phyloP scores from a whole-genome alignment of 2,888 invertebrate genomes.

The Odontomyia ornata region DNA sequence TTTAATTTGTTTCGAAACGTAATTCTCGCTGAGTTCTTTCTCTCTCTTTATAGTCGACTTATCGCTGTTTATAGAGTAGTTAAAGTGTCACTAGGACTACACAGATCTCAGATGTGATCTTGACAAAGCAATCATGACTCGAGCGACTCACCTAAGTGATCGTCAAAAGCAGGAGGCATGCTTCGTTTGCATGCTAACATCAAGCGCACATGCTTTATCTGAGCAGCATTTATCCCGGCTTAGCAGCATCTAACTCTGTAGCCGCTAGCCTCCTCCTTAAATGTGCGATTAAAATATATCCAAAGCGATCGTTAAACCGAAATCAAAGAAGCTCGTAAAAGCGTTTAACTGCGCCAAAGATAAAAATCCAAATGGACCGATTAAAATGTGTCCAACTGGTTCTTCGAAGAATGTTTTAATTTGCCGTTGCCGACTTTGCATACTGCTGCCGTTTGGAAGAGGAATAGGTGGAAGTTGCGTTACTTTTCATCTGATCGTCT shows the following conservation, averaged over 20 bases:
- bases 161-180: neutral
- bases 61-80: constrained; percentile 39
- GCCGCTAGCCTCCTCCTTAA: neutral
- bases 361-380: constrained; percentile 50
- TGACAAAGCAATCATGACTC: constrained; percentile 40
- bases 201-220: neutral
- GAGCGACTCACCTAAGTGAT: constrained; percentile 13
- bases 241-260: neutral
- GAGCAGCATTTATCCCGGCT: neutral
- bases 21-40: constrained; percentile 7
- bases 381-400: constrained; percentile 49
- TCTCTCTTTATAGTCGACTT: constrained; percentile 22
- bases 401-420: constrained; percentile 49
- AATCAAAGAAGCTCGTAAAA: constrained; percentile 49
- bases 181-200: constrained; percentile 11
- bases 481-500: neutral
- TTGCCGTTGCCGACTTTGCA: constrained; percentile 19
- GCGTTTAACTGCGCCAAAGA: constrained; percentile 49
- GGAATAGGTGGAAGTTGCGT: constrained; percentile 7
- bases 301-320: constrained; percentile 46
- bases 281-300: constrained; percentile 37
- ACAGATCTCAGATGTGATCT: constrained; percentile 31
- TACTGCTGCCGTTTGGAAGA: neutral
- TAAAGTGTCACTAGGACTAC: constrained; percentile 40
- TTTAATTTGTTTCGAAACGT: constrained; percentile 24